These are phyloP conservation scores for Sebastes diaconus DNA, from an alignment of 2,797 vertebrate species.

Conservation along the genomic window DNA sequence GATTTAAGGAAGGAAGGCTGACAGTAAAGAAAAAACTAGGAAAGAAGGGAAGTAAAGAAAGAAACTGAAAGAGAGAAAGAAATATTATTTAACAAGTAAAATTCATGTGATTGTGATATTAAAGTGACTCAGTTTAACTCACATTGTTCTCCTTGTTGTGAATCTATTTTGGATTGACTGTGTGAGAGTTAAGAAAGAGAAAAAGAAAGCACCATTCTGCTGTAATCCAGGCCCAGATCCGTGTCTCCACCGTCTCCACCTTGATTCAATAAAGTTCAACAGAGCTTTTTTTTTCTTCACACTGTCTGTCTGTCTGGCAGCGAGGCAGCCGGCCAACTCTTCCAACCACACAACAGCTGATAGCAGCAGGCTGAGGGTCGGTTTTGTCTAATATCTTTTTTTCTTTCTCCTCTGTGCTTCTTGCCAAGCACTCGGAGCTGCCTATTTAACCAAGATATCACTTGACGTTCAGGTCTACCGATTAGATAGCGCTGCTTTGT, in stretches of 20 bases:
- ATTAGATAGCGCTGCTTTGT: slow-evolving; percentile 48
- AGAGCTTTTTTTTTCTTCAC: slow-evolving; percentile 30
- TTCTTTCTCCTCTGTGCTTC: background rate
- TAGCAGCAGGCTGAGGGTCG: slow-evolving; percentile 27
- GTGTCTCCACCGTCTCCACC: slow-evolving; percentile 59
- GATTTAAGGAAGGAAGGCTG: background rate
- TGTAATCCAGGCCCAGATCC: slow-evolving; percentile 32
- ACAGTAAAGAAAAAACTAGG: background rate
- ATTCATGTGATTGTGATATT: background rate
- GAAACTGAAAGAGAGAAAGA: background rate
- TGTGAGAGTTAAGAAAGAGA: background rate
- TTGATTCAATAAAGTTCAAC: slow-evolving; percentile 62
- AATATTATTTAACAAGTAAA: background rate
- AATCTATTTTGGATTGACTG: background rate
- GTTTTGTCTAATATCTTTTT: background rate
- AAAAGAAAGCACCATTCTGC: background rate
- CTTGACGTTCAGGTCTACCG: slow-evolving; percentile 18
- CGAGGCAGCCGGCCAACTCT: slow-evolving; percentile 38
- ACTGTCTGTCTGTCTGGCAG: slow-evolving; percentile 49
- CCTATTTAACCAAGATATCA: slow-evolving; percentile 62
- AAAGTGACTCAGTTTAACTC: background rate
- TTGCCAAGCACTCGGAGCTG: slow-evolving; percentile 36
- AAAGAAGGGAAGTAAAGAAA: background rate
- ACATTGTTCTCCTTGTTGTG: background rate
- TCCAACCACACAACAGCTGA: slow-evolving; percentile 32